These are phyloP conservation scores for Pseudomyrmex gracilis DNA, from an alignment of 1,140 invertebrate species.

Conservation along the genomic window DNA sequence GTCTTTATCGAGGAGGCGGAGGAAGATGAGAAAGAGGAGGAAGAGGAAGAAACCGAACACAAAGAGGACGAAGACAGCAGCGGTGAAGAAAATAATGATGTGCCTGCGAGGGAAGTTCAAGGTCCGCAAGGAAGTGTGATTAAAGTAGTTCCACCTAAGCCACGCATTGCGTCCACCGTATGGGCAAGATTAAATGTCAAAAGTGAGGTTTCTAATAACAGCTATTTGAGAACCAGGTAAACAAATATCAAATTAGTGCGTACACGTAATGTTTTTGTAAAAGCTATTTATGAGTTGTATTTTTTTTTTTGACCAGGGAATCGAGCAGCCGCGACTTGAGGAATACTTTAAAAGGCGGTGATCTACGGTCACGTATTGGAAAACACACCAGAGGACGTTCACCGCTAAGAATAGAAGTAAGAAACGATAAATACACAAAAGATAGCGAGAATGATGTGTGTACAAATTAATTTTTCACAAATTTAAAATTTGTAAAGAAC, in stretches of 20 bases:
- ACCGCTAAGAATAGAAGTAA: constrained; percentile 82
- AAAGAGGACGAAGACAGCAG: constrained; percentile 67
- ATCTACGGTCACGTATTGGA: constrained; percentile 79
- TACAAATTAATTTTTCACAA: constrained; percentile 21
- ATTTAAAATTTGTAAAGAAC: constrained; percentile 19
- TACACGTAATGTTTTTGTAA: neutral
- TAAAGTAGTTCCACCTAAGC: constrained; percentile 83
- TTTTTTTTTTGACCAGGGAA: constrained; percentile 71
- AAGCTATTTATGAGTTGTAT: neutral
- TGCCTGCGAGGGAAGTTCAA: constrained; percentile 81
- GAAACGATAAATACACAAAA: constrained; percentile 80
- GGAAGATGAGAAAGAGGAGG: constrained; percentile 68
- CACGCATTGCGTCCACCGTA: constrained; percentile 84
- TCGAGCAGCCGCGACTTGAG: constrained; percentile 73
- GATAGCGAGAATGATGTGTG: constrained; percentile 71
- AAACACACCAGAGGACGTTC: constrained; percentile 79
- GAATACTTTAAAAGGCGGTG: constrained; percentile 72
- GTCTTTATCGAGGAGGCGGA: constrained; percentile 53
- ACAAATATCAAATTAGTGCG: neutral
- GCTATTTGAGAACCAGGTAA: constrained; percentile 72
- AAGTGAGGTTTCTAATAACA: constrained; percentile 62
- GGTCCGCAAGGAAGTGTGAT: constrained; percentile 84
- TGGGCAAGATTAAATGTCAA: constrained; percentile 86
- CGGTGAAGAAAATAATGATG: constrained; percentile 55
- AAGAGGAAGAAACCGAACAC: constrained; percentile 69